A percentile compares a stretch with the other conserved stretches of the same genome.
Evolutionary conservation across 1,140 invertebrate species (phyloP).

Genomic region (Zaprionus capensis): DNA sequence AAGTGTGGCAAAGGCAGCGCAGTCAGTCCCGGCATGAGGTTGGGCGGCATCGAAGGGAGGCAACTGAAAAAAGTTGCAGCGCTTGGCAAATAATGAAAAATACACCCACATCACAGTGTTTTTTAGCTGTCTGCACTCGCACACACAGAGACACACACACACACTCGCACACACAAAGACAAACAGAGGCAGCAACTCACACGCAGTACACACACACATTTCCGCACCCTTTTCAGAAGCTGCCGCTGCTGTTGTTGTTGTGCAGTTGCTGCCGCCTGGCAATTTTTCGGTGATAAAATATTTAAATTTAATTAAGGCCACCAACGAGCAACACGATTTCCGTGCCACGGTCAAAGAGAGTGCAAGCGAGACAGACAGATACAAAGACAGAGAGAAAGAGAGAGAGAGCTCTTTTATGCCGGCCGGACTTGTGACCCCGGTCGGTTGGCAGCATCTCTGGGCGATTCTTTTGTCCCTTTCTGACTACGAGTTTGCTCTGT

Average conservation of each 20-base stretch:
- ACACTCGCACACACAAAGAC: slow-evolving; percentile 25
- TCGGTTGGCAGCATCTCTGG: slow-evolving; percentile 9
- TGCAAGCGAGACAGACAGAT: slow-evolving; percentile 14
- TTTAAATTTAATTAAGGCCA: slow-evolving; percentile 85
- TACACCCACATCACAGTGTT: slow-evolving; percentile 79
- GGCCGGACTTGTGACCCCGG: slow-evolving; percentile 36
- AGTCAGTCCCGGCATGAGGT: slow-evolving; percentile 10
- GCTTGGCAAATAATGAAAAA: slow-evolving; percentile 82
- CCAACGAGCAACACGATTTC: slow-evolving; percentile 81
- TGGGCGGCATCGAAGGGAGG: not conserved
- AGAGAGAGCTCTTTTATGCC: slow-evolving; percentile 43
- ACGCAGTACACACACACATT: slow-evolving; percentile 24
- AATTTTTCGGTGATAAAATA: slow-evolving; percentile 85
- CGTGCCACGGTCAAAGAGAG: slow-evolving; percentile 61
- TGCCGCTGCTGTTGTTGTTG: slow-evolving; percentile 43
- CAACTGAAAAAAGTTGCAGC: slow-evolving; percentile 68
- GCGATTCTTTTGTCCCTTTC: slow-evolving; percentile 26
- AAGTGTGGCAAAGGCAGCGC: slow-evolving; percentile 79
- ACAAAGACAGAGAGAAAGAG: slow-evolving; percentile 49
- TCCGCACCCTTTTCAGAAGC: slow-evolving; percentile 71
- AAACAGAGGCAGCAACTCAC: slow-evolving; percentile 20
- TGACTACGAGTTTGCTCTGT: slow-evolving; percentile 64
- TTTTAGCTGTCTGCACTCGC: slow-evolving; percentile 77
- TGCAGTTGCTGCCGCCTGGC: slow-evolving; percentile 77
- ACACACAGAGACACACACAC: slow-evolving; percentile 15